A percentile compares a stretch with the other conserved stretches of the same genome.
These are phyloP conservation scores for Brachyalestes nurse DNA, from an alignment of 2,797 vertebrate species.

Conservation along the genomic window DNA sequence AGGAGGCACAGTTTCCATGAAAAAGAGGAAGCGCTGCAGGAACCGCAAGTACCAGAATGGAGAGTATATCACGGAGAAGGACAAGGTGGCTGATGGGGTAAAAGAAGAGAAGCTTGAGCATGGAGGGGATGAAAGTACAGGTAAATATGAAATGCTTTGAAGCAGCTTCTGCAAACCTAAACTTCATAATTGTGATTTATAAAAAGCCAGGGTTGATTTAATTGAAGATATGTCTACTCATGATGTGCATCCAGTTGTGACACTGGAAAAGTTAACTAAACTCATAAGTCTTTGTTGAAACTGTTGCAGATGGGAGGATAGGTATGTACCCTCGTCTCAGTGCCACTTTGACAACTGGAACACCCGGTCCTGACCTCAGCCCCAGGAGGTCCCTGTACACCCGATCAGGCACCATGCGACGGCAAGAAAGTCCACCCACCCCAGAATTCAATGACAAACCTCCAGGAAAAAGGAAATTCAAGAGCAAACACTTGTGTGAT, in stretches of 20 bases:
- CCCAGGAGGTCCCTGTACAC: slow-evolving; percentile 71
- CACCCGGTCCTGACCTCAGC: slow-evolving; percentile 67
- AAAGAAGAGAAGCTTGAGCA: slow-evolving; percentile 58
- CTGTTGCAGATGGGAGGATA: slow-evolving; percentile 66
- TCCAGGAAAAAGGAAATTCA: slow-evolving; percentile 97
- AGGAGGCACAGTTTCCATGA: slow-evolving; percentile 77
- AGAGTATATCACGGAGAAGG: slow-evolving; percentile 91
- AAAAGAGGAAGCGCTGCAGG: slow-evolving; percentile 90
- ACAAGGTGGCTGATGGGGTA: slow-evolving; percentile 82
- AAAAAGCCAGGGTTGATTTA: neutral
- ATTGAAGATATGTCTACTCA: neutral
- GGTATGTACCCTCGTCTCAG: slow-evolving; percentile 65
- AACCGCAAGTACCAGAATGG: slow-evolving; percentile 94
- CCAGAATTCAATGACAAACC: slow-evolving; percentile 88
- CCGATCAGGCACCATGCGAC: slow-evolving; percentile 75
- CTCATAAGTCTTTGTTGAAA: slow-evolving; percentile 29
- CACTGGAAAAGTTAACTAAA: neutral
- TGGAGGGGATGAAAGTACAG: slow-evolving; percentile 37
- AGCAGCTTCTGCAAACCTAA: neutral
- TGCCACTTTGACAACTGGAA: slow-evolving; percentile 49
- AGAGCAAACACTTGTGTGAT: slow-evolving; percentile 93
- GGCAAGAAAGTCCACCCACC: slow-evolving; percentile 76
- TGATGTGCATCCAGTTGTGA: neutral
- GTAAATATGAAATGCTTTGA: slow-evolving; percentile 31
- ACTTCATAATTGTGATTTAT: neutral